Evolutionary conservation across 2,797 vertebrate species (phyloP).

Genomic region (Leucoraja ocellata): DNA sequence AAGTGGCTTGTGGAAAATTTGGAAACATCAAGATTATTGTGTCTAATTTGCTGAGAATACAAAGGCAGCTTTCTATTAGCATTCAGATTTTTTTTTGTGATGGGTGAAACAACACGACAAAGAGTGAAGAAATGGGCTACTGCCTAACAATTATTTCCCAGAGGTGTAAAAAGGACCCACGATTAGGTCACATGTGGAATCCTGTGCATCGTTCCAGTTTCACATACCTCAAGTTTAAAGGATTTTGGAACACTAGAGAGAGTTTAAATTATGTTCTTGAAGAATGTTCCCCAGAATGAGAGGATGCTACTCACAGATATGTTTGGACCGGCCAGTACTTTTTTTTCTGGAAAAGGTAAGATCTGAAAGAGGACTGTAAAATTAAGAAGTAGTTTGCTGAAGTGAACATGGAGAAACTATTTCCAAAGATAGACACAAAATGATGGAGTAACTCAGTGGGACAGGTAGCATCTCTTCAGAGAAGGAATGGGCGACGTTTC

Average conservation of each 20-base stretch:
- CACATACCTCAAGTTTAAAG: neutral
- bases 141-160: neutral
- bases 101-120: neutral
- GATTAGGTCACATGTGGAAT: neutral
- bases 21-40: neutral
- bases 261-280: neutral
- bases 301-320: neutral
- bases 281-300: neutral
- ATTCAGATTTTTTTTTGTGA: neutral
- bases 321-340: too few relatives aligned
- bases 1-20: neutral
- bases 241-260: neutral
- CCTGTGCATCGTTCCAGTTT: neutral
- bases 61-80: neutral
- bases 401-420: neutral
- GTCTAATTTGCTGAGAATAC: neutral
- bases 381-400: neutral
- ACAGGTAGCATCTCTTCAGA: too few relatives aligned
- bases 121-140: neutral
- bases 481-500: too few relatives aligned
- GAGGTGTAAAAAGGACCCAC: neutral
- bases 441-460: too few relatives aligned
- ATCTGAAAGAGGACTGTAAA: neutral
- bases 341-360: neutral
- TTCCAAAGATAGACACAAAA: too few relatives aligned